Base-by-base conservation (phyloP, 2,888 invertebrate species). In the Leptopilina myrica region DNA sequence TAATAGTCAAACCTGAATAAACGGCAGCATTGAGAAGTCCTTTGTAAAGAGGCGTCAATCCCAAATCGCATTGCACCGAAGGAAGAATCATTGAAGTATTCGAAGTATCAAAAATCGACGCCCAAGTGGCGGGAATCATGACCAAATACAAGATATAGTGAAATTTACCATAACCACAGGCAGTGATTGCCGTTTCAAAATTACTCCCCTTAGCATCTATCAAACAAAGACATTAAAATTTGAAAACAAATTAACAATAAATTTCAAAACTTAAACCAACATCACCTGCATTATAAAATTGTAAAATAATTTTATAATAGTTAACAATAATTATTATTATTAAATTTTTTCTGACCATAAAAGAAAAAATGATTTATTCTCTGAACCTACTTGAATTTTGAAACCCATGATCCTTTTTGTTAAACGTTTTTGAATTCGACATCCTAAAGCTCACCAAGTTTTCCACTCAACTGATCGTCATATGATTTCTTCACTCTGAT, bases 31-130 rank as follows among this genome's bases (percentile, higher is more conserved):
- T 95, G 0, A 96, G 90, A 0, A 95, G 92, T 1, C 96, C 96
- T 92, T 96, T 96, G 77, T 95, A 94, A 33, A 95, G 88, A 1
- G 96, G 89, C 0, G 94, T 93, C 65, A 96, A 92, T 65, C 94
- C 90, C 86, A 96, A 93, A 88, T 96, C 96, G 86, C 96, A 96
- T 88, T 95, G 95, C 0, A 96, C 96, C 43, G 94, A 93, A 14
- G 84, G 81, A 49, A 84, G 20, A 85, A 96, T 95, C 89, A 95
- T 95, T 0, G 96, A 95, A 86, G 95, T 93, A 2, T 95, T 94
- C 75, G 95, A 94, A 79, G 95, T 95, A 85, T 95, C 95, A 77
- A 95, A 95, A 20, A 95, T 94, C 6, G 94, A 93, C 3, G 95
- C 93, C 93, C 95, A 94, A 87, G 94, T 94, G 8, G 94, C 94